These are phyloP conservation scores for Apostichopus leukothele DNA, from an alignment of 53 echinoderm and acorn worm species.

Conservation along the genomic window DNA sequence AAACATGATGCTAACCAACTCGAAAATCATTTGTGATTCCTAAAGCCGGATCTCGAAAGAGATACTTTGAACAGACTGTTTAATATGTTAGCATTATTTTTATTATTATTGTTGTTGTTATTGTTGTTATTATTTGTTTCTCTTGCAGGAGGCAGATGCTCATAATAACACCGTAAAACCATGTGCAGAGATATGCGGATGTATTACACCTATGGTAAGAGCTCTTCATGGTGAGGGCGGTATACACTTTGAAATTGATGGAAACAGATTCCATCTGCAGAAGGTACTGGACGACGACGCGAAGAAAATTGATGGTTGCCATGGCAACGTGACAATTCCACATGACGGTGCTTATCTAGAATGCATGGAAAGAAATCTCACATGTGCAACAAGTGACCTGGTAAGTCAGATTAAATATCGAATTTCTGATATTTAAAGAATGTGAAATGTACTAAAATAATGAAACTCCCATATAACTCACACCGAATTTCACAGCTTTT, in stretches of 20 bases:
- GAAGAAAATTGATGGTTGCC: not conserved
- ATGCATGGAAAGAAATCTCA: not conserved
- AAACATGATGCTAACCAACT: too few species aligned
- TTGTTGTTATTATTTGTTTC: not conserved
- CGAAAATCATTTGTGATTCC: too few species aligned
- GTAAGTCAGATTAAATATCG: not conserved
- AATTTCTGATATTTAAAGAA: too few species aligned
- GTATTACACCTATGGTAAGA: conserved; percentile 3
- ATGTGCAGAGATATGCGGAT: conserved; percentile 21
- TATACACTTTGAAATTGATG: conserved; percentile 20
- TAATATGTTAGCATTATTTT: too few species aligned
- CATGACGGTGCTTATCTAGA: conserved; percentile 10
- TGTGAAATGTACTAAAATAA: too few species aligned
- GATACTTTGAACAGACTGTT: too few species aligned
- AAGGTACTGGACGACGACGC: conserved; percentile 8
- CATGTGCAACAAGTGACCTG: conserved; percentile 1
- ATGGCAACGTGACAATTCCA: not conserved
- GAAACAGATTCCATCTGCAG: conserved; percentile 38
- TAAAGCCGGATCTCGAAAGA: too few species aligned
- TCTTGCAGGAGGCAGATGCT: not conserved
- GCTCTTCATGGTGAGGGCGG: not conserved
- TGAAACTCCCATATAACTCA: too few species aligned
- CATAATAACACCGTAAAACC: not conserved
- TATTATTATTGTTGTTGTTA: too few species aligned
- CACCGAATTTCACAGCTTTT: too few species aligned